Evolutionary conservation across 2,113 vertebrate genomes (phyloP).

Genomic region (Pterocles burchelli): DNA sequence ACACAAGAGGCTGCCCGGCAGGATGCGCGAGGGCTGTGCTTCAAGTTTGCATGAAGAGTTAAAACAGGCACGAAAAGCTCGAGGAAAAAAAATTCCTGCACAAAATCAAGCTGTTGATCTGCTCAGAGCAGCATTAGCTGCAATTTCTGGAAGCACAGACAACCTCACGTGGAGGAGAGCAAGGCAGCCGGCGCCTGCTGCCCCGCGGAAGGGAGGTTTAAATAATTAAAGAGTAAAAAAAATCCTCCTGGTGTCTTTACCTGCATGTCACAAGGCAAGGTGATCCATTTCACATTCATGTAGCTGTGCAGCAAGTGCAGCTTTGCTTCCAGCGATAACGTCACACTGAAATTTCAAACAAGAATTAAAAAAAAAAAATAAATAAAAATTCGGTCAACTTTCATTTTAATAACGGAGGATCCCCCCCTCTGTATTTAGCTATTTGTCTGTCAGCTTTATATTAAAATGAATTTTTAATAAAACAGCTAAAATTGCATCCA

Average conservation of each 20-base stretch:
- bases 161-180: background rate
- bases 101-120: fast-evolving
- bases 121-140: background rate
- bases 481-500: background rate
- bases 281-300: conserved; percentile 94
- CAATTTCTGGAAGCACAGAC: background rate
- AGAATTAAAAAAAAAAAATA: background rate
- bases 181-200: background rate
- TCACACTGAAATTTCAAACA: conserved; percentile 75
- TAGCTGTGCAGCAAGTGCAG: conserved; percentile 94
- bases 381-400: background rate
- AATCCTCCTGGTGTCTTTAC: conserved; percentile 1
- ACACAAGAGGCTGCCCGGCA: fast-evolving
- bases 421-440: fast-evolving
- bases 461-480: background rate
- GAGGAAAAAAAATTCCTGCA: fast-evolving
- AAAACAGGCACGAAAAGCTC: fast-evolving
- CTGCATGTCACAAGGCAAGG: conserved; percentile 88
- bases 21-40: fast-evolving
- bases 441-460: background rate
- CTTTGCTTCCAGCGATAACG: conserved; percentile 92
- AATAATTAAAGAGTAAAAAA: background rate
- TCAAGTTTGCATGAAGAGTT: fast-evolving
- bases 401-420: fast-evolving
- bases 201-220: background rate